Evolutionary conservation across 2,888 invertebrate genomes (phyloP).

Genomic region (Pachliopta kotzebuea): DNA sequence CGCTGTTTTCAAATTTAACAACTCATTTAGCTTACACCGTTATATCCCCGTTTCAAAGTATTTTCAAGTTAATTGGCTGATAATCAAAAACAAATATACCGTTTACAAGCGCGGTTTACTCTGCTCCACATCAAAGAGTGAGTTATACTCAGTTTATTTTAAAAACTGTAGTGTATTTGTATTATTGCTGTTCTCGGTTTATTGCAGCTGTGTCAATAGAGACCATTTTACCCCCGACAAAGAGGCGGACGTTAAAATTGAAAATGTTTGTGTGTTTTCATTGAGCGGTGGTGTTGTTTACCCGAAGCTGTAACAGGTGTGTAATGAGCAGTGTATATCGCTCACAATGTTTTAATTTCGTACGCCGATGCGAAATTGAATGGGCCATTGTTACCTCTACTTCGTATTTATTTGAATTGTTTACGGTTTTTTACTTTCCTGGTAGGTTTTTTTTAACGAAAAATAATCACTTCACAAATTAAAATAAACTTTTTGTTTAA

Average conservation of each 20-base stretch:
- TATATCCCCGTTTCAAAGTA: neutral
- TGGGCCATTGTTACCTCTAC: neutral
- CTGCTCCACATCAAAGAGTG: conserved; percentile 22
- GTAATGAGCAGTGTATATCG: conserved; percentile 15
- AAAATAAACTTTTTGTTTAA: neutral
- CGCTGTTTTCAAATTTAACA: neutral
- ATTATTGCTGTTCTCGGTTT: conserved; percentile 23
- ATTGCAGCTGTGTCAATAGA: conserved; percentile 33
- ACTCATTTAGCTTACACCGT: neutral
- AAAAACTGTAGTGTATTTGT: conserved; percentile 27
- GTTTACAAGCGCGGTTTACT: conserved; percentile 14
- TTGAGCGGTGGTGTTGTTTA: conserved; percentile 22
- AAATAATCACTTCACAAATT: neutral
- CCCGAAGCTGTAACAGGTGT: conserved; percentile 14
- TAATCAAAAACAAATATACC: conserved; percentile 20
- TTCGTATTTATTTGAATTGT: neutral
- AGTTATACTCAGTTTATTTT: conserved; percentile 16
- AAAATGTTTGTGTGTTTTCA: conserved; percentile 26
- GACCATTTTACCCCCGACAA: conserved; percentile 8
- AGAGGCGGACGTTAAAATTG: conserved; percentile 17
- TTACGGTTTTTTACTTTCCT: neutral
- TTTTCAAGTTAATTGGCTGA: conserved; percentile 16
- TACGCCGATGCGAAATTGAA: conserved; percentile 8
- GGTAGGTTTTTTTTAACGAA: neutral
- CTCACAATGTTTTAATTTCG: conserved; percentile 13